Evolutionary conservation across 1,140 invertebrate species (phyloP).

Genomic region (Proctacanthus coquilletti): DNA sequence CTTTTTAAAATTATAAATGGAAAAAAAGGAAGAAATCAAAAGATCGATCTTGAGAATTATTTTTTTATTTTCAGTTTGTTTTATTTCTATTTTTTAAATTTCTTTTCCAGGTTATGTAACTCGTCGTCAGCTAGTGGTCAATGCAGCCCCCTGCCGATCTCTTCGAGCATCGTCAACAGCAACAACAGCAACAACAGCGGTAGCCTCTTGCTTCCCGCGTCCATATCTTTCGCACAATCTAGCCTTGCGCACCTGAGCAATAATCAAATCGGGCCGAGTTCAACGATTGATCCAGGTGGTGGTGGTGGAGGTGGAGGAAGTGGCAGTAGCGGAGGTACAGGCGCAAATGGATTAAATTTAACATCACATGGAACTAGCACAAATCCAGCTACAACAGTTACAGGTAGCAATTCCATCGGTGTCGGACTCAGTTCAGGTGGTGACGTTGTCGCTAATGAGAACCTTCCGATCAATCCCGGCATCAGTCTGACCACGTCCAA

Average conservation of each 20-base stretch:
- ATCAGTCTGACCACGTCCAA: not conserved
- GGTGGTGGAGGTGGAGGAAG: not conserved
- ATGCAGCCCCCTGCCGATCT: constrained; percentile 17
- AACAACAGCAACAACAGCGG: constrained; percentile 4
- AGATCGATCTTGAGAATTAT: constrained; percentile 5
- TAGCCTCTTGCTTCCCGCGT: not conserved
- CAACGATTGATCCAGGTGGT: not conserved
- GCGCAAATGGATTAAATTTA: not conserved
- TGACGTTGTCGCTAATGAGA: not conserved
- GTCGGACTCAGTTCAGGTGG: too few relatives aligned
- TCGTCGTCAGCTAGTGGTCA: constrained; percentile 5
- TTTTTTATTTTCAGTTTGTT: constrained; percentile 5
- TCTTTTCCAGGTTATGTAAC: constrained; percentile 3
- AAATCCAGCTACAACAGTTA: not conserved
- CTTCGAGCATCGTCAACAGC: constrained; percentile 7
- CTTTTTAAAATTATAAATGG: too few relatives aligned
- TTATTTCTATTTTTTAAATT: constrained; percentile 3
- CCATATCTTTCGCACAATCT: not conserved
- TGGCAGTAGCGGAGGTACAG: constrained; percentile 9
- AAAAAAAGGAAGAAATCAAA: too few relatives aligned
- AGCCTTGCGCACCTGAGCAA: not conserved
- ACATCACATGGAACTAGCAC: not conserved
- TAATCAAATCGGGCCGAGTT: not conserved
- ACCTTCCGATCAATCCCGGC: not conserved
- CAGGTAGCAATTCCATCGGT: too few relatives aligned